Evolutionary conservation across 2,113 vertebrate species (phyloP).

Genomic region (Apus apus): DNA sequence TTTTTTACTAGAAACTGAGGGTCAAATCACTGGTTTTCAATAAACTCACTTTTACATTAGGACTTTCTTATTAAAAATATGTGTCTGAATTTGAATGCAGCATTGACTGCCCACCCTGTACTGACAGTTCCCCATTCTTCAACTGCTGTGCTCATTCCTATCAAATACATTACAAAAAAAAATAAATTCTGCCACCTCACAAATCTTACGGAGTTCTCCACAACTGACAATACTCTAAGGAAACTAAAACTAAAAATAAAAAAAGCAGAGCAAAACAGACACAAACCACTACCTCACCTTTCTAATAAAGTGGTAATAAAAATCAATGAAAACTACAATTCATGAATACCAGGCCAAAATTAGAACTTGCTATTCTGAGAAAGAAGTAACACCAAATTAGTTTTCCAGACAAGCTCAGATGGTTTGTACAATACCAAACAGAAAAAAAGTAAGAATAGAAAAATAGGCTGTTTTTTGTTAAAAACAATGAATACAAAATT

Average conservation of each 20-base stretch:
- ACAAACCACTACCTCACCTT: not conserved
- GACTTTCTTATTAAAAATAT: not conserved
- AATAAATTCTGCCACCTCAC: not conserved
- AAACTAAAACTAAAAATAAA: not conserved
- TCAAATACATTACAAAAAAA: not conserved
- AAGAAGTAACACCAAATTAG: not conserved
- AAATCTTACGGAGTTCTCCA: not conserved
- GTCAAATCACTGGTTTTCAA: not conserved
- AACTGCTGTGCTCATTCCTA: not conserved
- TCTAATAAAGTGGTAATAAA: not conserved
- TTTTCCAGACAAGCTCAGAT: not conserved
- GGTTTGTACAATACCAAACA: not conserved
- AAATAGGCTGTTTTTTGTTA: not conserved
- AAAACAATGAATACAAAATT: not conserved
- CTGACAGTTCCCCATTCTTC: not conserved
- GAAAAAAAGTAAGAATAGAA: not conserved
- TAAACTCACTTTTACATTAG: not conserved
- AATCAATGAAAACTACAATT: not conserved
- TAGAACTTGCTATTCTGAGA: not conserved
- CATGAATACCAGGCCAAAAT: not conserved
- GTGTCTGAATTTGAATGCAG: not conserved
- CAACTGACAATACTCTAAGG: not conserved
- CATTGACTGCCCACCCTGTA: not conserved
- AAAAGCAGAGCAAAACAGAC: not conserved
- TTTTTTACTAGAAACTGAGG: not conserved